A percentile compares a stretch with the other conserved stretches of the same genome.
Conservation (phyloP, 2,113 vertebrate genomes). For the Plectropomus leopardus region DNA sequence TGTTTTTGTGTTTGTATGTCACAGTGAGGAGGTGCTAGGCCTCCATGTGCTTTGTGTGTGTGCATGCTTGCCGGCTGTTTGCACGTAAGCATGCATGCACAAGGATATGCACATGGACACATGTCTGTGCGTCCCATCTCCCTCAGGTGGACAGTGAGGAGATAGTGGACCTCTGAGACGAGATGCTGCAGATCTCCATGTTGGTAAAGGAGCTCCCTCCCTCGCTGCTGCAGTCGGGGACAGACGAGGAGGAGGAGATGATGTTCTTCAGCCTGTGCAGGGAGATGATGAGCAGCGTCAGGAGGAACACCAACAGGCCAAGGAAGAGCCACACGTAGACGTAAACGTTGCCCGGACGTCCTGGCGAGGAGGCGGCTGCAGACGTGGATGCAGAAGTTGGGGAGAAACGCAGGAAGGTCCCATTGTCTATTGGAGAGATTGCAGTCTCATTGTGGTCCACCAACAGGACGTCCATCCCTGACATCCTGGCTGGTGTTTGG, state of each 20-base stretch:
- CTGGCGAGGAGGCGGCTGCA: slow-evolving; percentile 85
- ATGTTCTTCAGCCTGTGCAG: slow-evolving; percentile 98
- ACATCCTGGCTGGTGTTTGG: slow-evolving; percentile 66
- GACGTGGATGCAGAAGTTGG: slow-evolving; percentile 91
- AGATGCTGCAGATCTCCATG: slow-evolving; percentile 97
- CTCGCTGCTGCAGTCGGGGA: slow-evolving; percentile 92
- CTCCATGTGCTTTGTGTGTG: not conserved
- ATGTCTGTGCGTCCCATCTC: slow-evolving; percentile 60
- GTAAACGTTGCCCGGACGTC: slow-evolving; percentile 89
- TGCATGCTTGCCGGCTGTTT: slow-evolving; percentile 13
- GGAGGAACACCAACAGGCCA: slow-evolving; percentile 93
- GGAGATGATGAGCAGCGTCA: slow-evolving; percentile 93
- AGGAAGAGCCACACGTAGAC: slow-evolving; percentile 98
- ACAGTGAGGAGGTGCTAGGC: slow-evolving; percentile 3
- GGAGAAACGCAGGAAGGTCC: slow-evolving; percentile 90
- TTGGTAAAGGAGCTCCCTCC: slow-evolving; percentile 97
- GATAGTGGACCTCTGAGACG: slow-evolving; percentile 92
- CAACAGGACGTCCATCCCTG: slow-evolving; percentile 74
- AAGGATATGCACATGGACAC: not conserved
- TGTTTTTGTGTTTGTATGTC: slow-evolving; percentile 43
- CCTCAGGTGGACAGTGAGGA: slow-evolving; percentile 92
- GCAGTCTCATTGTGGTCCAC: slow-evolving; percentile 76
- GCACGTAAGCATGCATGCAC: slow-evolving; percentile 9
- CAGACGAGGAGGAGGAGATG: slow-evolving; percentile 94
- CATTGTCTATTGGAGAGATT: slow-evolving; percentile 82